These are phyloP conservation scores for Gadopsis bispinosus DNA, from an alignment of 2,797 vertebrate species.

Conservation along the genomic window DNA sequence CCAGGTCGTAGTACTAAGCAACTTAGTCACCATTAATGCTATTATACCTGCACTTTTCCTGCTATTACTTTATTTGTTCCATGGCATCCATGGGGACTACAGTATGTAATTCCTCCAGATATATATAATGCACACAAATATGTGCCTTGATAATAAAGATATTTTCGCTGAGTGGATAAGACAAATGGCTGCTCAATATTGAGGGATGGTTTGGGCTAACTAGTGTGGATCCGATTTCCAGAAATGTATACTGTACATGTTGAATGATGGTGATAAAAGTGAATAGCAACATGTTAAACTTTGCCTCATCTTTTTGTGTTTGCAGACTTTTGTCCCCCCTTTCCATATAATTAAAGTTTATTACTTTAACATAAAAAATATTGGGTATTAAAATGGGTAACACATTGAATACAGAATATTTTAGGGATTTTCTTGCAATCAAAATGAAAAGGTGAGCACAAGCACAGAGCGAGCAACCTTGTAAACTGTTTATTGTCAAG, in stretches of 20 bases:
- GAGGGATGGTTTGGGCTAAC: too few species aligned
- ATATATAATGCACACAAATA: not conserved
- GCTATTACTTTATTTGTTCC: not conserved
- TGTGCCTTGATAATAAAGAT: not conserved
- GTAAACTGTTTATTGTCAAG: slow-evolving; percentile 63
- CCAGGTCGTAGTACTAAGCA: too few species aligned
- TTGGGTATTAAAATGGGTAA: not conserved
- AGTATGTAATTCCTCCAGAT: not conserved
- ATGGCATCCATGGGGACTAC: not conserved
- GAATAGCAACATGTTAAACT: too few species aligned
- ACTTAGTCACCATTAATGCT: too few species aligned
- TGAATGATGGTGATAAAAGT: too few species aligned
- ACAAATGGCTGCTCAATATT: not conserved
- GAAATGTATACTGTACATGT: too few species aligned
- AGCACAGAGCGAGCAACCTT: not conserved
- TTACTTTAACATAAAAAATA: not conserved
- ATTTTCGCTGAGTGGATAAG: not conserved
- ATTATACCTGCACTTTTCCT: too few species aligned
- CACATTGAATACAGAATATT: too few species aligned
- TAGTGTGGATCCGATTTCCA: too few species aligned
- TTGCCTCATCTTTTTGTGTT: not conserved
- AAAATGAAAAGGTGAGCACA: not conserved
- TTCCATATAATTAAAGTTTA: not conserved
- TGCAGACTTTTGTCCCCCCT: not conserved
- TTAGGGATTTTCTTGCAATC: not conserved